Conservation (phyloP, 2,888 invertebrate genomes). For the Metallyticus violacea region DNA sequence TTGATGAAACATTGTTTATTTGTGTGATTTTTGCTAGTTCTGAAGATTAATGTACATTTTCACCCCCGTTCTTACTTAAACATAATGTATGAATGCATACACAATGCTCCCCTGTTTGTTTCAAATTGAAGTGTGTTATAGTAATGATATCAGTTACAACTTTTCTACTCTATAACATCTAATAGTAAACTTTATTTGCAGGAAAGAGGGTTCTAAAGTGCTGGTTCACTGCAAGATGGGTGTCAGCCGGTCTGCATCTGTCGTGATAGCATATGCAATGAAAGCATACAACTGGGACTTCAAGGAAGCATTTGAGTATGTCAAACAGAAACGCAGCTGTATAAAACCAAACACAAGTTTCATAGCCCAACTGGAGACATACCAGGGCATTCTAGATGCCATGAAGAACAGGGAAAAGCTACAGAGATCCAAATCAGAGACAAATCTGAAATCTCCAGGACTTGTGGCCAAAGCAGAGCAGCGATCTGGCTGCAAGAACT, state of each 20-base stretch:
- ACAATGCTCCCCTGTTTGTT: too few relatives aligned
- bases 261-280: conserved; percentile 98
- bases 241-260: conserved; percentile 95
- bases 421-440: conserved; percentile 91
- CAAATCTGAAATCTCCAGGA: conserved; percentile 75
- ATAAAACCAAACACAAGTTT: conserved; percentile 97
- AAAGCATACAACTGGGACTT: conserved; percentile 95
- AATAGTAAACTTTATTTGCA: conserved; percentile 42
- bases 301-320: conserved; percentile 82
- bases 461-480: conserved; percentile 35
- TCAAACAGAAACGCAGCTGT: conserved; percentile 86
- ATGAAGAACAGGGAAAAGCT: conserved; percentile 93
- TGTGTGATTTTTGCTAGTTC: too few relatives aligned
- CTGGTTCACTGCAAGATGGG: conserved; percentile 99
- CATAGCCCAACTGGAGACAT: conserved; percentile 89
- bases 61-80: too few relatives aligned
- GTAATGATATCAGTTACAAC: too few relatives aligned
- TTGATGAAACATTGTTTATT: too few relatives aligned
- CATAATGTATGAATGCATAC: too few relatives aligned
- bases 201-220: conserved; percentile 86
- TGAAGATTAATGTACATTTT: too few relatives aligned
- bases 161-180: too few relatives aligned
- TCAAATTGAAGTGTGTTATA: too few relatives aligned
- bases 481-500: conserved; percentile 37
- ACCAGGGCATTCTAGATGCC: conserved; percentile 88